Base-by-base conservation (phyloP, 2,888 invertebrate species). In the Zootermopsis nevadensis region DNA sequence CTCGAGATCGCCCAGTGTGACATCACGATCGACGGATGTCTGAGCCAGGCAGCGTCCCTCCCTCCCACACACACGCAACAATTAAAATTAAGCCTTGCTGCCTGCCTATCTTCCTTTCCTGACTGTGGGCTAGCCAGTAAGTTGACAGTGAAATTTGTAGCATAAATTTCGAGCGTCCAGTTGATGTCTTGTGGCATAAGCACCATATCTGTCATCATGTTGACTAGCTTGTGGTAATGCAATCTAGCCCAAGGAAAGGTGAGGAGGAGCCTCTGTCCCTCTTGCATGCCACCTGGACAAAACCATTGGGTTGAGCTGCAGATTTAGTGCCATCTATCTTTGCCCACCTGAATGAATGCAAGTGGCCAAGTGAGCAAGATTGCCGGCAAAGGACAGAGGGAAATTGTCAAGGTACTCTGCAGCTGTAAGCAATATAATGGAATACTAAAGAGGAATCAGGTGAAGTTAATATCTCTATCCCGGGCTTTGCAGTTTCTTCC, bases 1-100 rank as follows among this genome's bases (percentile, higher is more conserved):
- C 91, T 95, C 94, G 91, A 94, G 95, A 90, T 96, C 96, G 89
- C 95, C 96, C 89, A 95, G 95, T 90, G 93, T 95, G 90, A 95
- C 95, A 89, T 96, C 96, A 88, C 92, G 93, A 89, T 93, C 94
- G 87, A 95, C 95, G 89, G 96, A 96, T 91, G 97, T 97, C 91
- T 97, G 96, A 95, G 94, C 94, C 89, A 93, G 92, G 93, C 92
- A 92, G 93, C 93, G 86, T 86, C 87, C 87, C 86, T 87, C 87
- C 87, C 79, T 66, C 79, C 79, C 79, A 60, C 35, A 42, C 60
- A 33, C 76, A 67, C 83, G 80, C 81, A 67, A 76, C 38, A 30
- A 80, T 27, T 80, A 31, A 80, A 55, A 74, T 24, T 67, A 55
- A 42, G 76, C 27, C 55, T 72, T 60, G 42, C 77, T 72, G 72